Evolutionary conservation across 2,113 vertebrate species (phyloP), one percentile per base, ranked within the genome.

Genomic region (Astur gentilis): DNA sequence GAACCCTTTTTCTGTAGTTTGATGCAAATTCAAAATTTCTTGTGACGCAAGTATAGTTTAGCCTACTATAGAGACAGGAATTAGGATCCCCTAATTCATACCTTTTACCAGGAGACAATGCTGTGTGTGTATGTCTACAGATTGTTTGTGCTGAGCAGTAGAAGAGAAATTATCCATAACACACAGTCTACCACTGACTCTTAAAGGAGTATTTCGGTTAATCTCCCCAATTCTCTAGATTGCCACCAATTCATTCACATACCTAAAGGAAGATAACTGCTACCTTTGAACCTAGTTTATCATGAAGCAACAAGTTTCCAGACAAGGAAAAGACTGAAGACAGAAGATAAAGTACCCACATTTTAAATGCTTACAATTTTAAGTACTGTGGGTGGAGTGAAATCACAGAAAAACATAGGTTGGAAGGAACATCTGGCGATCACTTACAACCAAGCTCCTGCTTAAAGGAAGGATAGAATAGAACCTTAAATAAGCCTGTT

Each of bases 341-440:
- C 10, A 36, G 9, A 10, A 54, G 7, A 32, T 57, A 50, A 91
- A 67, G 7, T 4, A 3, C 2, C 4, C 9, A 27, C 10, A 58
- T 27, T 71, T 67, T 78, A 62, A 78, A 90, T 32, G 2, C 12
- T 71, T 71, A 12, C 23, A 44, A 67, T 67, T 60, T 60, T 40
- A 57, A 25, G 8, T 71, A 25, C 40, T 58, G 34, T 21, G 1
- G 14, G 7, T 40, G 20, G 12, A 57, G 5, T 62, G 23, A 94
- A 52, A 66, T 65, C 22, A 67, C 21, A 77, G 5, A 6, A 34
- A 40, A 58, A 75, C 1, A 0, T 49, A 29, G 0, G 1, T 18
- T 86, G 34, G 13, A 90, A 90, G 70, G 13, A 83, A 67, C 1
- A 2, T 66, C 34, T 57, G 13, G 7, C 2, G 0, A 16, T 61